A percentile compares a stretch with the other conserved stretches of the same genome.
Conservation (phyloP, 2,888 invertebrate genomes). For the Onthophagus sagittarius region DNA sequence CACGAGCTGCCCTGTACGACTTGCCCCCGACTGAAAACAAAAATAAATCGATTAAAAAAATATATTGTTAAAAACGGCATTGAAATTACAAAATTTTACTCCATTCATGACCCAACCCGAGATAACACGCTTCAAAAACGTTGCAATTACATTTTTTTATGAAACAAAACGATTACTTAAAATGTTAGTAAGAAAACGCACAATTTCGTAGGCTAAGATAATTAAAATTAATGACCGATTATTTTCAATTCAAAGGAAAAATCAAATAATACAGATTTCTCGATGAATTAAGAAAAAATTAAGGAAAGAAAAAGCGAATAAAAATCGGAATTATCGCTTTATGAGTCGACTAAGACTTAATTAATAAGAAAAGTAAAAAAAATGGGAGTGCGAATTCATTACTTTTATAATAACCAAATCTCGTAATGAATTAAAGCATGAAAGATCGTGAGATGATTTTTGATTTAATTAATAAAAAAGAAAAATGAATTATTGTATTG, state of each 20-base stretch:
- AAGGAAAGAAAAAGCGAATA: too few relatives aligned
- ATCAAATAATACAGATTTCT: neutral
- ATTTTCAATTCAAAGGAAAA: neutral
- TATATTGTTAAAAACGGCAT: neutral
- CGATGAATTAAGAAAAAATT: too few relatives aligned
- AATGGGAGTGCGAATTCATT: too few relatives aligned
- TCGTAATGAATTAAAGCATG: too few relatives aligned
- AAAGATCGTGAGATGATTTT: too few relatives aligned
- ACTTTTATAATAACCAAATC: too few relatives aligned
- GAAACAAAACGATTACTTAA: neutral
- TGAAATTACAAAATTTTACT: neutral
- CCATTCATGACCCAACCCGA: neutral
- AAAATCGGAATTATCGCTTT: too few relatives aligned
- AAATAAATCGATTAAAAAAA: neutral
- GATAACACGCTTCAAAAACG: neutral
- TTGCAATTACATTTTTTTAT: neutral
- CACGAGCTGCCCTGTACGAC: neutral
- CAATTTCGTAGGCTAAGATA: neutral
- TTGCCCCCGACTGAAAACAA: neutral
- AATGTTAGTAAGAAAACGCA: neutral
- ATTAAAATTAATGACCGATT: neutral
- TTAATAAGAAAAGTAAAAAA: too few relatives aligned
- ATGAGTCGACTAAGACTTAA: too few relatives aligned
- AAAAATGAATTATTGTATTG: too few relatives aligned
- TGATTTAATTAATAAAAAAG: too few relatives aligned